A percentile compares a stretch with the other conserved stretches of the same genome.
Conservation (phyloP, 2,113 vertebrate species). For the Bagarius yarrelli region DNA sequence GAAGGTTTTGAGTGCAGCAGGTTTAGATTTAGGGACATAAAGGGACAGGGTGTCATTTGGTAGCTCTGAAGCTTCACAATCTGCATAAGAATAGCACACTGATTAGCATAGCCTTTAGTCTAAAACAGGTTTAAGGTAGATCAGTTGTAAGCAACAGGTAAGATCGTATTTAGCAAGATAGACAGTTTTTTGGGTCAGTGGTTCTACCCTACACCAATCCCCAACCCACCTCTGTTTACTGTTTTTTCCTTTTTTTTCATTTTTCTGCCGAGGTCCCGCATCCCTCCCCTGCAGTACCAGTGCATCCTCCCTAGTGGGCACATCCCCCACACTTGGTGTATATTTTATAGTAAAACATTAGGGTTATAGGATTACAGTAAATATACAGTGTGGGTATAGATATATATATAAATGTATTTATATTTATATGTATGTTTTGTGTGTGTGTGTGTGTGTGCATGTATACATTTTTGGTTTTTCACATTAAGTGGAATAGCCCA, state of each 20-base stretch:
- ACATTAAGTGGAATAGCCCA: slow-evolving; percentile 53
- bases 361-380: background rate
- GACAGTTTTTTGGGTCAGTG: too few relatives aligned
- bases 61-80: background rate
- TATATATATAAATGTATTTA: background rate
- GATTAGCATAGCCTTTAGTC: background rate
- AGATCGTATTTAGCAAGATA: background rate
- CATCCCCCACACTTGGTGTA: background rate
- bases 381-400: background rate
- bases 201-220: too few relatives aligned
- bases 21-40: background rate
- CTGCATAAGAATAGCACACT: background rate
- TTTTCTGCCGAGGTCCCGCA: too few relatives aligned
- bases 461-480: slow-evolving; percentile 45
- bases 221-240: too few relatives aligned
- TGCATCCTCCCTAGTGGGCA: too few relatives aligned
- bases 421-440: background rate
- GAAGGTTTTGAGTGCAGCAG: background rate
- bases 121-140: background rate
- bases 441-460: background rate
- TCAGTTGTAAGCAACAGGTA: background rate
- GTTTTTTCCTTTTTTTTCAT: too few relatives aligned
- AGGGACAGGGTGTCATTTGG: background rate
- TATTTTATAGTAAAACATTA: background rate
- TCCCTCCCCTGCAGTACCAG: too few relatives aligned